A percentile compares a stretch with the other conserved stretches of the same genome.
Conservation (phyloP, 2,797 vertebrate species). For the Tapera naevia region DNA sequence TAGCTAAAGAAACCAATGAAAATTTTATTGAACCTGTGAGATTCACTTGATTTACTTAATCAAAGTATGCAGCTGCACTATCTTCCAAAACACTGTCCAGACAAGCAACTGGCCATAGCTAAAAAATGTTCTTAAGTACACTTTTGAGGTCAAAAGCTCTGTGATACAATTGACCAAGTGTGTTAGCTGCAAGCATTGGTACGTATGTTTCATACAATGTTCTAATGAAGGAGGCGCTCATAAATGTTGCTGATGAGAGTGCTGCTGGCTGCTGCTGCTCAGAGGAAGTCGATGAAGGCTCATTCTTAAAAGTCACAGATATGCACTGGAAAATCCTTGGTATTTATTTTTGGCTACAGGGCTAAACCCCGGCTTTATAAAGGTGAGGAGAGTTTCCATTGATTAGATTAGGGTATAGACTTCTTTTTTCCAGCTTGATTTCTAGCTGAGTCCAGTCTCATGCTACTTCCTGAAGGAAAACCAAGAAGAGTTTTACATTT, state of each 20-base stretch:
- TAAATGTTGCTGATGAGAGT: accelerated
- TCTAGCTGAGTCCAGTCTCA: background rate
- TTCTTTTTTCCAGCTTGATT: constrained; percentile 55
- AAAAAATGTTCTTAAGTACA: background rate
- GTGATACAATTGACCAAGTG: accelerated
- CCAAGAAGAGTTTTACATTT: background rate
- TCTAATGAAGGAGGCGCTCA: background rate
- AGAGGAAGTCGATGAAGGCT: background rate
- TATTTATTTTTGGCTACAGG: constrained; percentile 47
- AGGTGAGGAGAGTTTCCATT: constrained; percentile 46
- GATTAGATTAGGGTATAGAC: constrained; percentile 58
- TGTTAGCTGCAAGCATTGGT: background rate
- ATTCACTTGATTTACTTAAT: background rate
- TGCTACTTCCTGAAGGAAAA: constrained; percentile 17
- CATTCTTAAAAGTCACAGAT: constrained; percentile 8
- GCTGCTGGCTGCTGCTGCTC: background rate
- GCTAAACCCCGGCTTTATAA: constrained; percentile 34
- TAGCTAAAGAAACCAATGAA: constrained; percentile 3
- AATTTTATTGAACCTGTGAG: background rate
- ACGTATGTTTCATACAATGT: accelerated
- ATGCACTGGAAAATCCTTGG: constrained; percentile 15
- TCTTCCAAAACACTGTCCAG: constrained; percentile 5
- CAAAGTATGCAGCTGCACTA: background rate
- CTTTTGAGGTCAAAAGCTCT: background rate
- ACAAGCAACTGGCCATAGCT: background rate